A percentile compares a stretch with the other conserved stretches of the same genome.
phyloP scores from a whole-genome alignment of 2,797 vertebrate genomes.

The Channallabes apus region DNA sequence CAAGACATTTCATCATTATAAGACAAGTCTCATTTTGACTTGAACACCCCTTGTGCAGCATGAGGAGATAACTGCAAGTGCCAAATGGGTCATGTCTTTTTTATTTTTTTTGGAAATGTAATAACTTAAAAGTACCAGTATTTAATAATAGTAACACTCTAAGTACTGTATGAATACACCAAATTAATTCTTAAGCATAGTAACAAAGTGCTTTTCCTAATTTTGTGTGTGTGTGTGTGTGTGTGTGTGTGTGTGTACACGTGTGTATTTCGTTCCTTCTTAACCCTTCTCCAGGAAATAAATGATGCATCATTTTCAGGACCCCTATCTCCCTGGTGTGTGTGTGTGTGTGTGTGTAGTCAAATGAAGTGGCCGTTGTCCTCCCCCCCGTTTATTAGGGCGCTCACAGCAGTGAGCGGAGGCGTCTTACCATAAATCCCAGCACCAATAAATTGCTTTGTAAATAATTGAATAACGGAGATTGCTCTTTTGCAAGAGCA shows the following conservation, averaged over 20 bases:
- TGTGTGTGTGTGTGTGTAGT: slow-evolving; percentile 21
- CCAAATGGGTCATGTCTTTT: background rate
- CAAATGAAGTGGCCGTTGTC: slow-evolving; percentile 21
- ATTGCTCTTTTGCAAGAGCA: slow-evolving; percentile 63
- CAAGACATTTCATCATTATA: too few species aligned
- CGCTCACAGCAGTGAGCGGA: slow-evolving; percentile 44
- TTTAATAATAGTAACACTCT: background rate
- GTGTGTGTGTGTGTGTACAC: background rate
- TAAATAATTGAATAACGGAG: slow-evolving; percentile 75
- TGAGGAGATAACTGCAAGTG: background rate
- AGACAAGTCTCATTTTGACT: too few species aligned
- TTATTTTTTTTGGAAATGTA: background rate
- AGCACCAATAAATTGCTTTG: slow-evolving; percentile 66
- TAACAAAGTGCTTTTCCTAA: background rate
- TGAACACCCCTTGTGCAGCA: background rate
- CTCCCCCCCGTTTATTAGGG: slow-evolving; percentile 51
- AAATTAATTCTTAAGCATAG: background rate
- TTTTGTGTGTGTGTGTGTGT: background rate
- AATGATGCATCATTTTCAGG: background rate
- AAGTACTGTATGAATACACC: background rate
- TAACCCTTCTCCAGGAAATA: slow-evolving; percentile 1
- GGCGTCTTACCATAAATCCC: slow-evolving; percentile 49
- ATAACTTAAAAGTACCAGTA: background rate
- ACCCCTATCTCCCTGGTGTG: background rate
- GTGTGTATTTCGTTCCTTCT: background rate